These are phyloP conservation scores for Hozukius guyotensis DNA, from an alignment of 2,797 vertebrate genomes.

Conservation along the genomic window DNA sequence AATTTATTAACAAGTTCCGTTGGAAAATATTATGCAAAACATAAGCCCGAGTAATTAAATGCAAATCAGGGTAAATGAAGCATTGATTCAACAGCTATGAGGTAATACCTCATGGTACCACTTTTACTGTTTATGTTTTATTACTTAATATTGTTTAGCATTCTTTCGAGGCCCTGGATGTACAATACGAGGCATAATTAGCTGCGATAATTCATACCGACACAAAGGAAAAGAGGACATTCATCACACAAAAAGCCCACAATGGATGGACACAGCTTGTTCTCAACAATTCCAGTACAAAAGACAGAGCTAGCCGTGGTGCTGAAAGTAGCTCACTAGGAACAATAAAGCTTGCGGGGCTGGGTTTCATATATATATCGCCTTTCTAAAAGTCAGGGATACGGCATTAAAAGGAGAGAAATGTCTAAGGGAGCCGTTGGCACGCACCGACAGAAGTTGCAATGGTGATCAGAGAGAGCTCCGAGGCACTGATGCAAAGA, in stretches of 20 bases:
- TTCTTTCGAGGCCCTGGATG: background rate
- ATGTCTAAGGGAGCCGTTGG: conserved; percentile 50
- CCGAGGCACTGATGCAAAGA: conserved; percentile 56
- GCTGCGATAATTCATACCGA: conserved; percentile 1
- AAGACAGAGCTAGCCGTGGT: conserved; percentile 49
- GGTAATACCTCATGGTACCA: background rate
- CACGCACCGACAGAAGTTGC: conserved; percentile 35
- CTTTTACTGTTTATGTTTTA: conserved; percentile 14
- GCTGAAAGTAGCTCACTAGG: conserved; percentile 44
- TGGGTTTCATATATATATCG: background rate
- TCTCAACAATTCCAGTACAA: background rate
- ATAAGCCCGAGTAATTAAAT: conserved; percentile 13
- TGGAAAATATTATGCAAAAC: background rate
- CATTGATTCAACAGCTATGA: conserved; percentile 13
- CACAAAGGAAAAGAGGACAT: conserved; percentile 19
- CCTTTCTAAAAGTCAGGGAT: conserved; percentile 15
- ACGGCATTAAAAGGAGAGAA: conserved; percentile 18
- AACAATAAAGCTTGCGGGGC: conserved; percentile 21
- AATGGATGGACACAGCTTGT: background rate
- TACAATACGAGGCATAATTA: conserved; percentile 4
- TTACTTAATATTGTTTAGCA: conserved; percentile 8
- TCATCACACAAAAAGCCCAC: background rate
- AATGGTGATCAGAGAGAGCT: conserved; percentile 49
- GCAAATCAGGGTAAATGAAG: conserved; percentile 24
- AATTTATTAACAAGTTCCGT: background rate